These are phyloP conservation scores for Caenorhabditis sp. DNA, from an alignment of 2,888 invertebrate species.

Conservation along the genomic window DNA sequence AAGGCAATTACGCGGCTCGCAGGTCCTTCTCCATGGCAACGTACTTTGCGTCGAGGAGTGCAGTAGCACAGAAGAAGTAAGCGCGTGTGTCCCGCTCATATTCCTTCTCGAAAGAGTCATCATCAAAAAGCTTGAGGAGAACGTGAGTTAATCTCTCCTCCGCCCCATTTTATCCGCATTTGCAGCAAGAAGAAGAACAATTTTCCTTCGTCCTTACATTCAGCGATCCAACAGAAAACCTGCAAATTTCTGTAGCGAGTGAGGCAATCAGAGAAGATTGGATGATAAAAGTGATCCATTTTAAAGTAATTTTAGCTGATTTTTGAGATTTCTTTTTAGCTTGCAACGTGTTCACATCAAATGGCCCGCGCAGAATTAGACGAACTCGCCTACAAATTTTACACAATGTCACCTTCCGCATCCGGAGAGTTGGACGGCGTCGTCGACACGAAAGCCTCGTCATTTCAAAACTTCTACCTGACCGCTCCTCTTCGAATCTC, in stretches of 20 bases:
- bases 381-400: slow-evolving; percentile 76
- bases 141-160: slow-evolving; percentile 4
- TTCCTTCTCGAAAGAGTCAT: slow-evolving; percentile 76
- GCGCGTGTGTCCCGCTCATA: slow-evolving; percentile 75
- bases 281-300: slow-evolving; percentile 81
- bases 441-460: slow-evolving; percentile 39
- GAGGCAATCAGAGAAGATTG: slow-evolving; percentile 75
- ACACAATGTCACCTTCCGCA: slow-evolving; percentile 68
- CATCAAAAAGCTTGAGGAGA: slow-evolving; percentile 65
- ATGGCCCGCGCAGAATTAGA: slow-evolving; percentile 81
- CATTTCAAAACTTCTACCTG: slow-evolving; percentile 75
- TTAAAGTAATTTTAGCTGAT: no score
- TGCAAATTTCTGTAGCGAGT: slow-evolving; percentile 63
- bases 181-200: neutral
- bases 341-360: slow-evolving; percentile 77
- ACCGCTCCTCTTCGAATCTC: slow-evolving; percentile 73
- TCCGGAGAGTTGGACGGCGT: slow-evolving; percentile 29
- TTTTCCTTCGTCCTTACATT: slow-evolving; percentile 50
- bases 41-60: slow-evolving; percentile 65
- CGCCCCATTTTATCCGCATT: neutral
- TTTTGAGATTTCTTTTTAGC: slow-evolving; percentile 59
- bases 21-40: slow-evolving; percentile 69
- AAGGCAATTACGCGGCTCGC: neutral
- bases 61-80: slow-evolving; percentile 65
- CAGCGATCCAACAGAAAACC: slow-evolving; percentile 61